Evolutionary conservation across 2,888 invertebrate genomes (phyloP).

Genomic region (Prosopocoilus inquinatus): DNA sequence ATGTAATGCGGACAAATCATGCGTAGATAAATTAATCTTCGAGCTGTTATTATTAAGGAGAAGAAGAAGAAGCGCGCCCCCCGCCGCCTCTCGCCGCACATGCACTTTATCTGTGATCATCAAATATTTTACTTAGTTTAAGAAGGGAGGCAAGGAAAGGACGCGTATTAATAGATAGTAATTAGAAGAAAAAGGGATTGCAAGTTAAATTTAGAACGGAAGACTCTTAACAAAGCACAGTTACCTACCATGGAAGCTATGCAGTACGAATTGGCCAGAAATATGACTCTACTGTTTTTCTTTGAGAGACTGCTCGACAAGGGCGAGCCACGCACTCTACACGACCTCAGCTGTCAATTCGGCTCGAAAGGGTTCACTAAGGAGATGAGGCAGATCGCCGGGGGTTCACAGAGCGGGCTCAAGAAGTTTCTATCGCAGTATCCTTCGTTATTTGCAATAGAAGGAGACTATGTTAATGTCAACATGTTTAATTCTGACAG

Average conservation of each 20-base stretch:
- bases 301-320: constrained; percentile 97
- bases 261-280: constrained; percentile 91
- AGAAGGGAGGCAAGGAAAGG: constrained; percentile 7
- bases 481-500: constrained; percentile 72
- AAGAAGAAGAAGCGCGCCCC: constrained; percentile 14
- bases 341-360: constrained; percentile 98
- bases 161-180: constrained; percentile 1
- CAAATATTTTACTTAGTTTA: constrained; percentile 9
- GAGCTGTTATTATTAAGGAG: neutral
- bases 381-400: constrained; percentile 95
- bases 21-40: neutral
- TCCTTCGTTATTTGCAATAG: constrained; percentile 92
- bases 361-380: constrained; percentile 98
- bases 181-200: constrained; percentile 2
- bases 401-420: constrained; percentile 93
- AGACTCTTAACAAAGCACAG: constrained; percentile 2
- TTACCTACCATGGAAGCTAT: constrained; percentile 78
- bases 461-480: constrained; percentile 87
- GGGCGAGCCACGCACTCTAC: constrained; percentile 91
- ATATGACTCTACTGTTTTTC: constrained; percentile 96
- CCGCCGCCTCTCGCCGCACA: neutral
- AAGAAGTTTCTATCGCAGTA: constrained; percentile 96
- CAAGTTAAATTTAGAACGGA: neutral
- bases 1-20: constrained; percentile 9
- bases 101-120: constrained; percentile 15